Percentiles rank a stretch among this genome's conserved stretches.
phyloP scores from a whole-genome alignment of 2,888 invertebrate genomes.

The Aspidiotus destructor region DNA sequence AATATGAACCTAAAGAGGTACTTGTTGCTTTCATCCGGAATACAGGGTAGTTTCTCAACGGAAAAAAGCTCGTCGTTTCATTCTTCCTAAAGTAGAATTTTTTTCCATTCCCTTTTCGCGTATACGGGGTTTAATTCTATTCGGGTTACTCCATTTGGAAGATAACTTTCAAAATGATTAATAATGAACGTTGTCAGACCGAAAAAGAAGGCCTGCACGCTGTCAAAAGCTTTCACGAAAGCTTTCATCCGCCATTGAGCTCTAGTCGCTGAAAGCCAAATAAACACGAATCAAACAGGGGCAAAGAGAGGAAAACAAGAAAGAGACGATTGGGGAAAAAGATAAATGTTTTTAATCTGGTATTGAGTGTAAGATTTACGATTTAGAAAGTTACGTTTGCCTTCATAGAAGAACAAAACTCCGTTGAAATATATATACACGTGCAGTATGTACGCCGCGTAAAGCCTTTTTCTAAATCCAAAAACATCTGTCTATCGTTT shows the following conservation, averaged over 20 bases:
- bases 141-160: slow-evolving; percentile 27
- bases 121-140: neutral
- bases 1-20: no score
- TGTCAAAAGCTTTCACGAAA: slow-evolving; percentile 22
- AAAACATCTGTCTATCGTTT: slow-evolving; percentile 25
- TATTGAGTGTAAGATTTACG: slow-evolving; percentile 33
- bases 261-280: slow-evolving; percentile 22
- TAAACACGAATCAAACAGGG: slow-evolving; percentile 23
- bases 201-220: slow-evolving; percentile 9
- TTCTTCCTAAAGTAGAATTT: neutral
- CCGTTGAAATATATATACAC: slow-evolving; percentile 10
- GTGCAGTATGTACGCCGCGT: no score
- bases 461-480: slow-evolving; percentile 9
- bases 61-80: neutral
- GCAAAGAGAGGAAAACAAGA: slow-evolving; percentile 3
- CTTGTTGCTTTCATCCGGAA: no score
- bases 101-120: slow-evolving; percentile 11
- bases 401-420: slow-evolving; percentile 26
- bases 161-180: slow-evolving; percentile 33
- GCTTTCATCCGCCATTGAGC: slow-evolving; percentile 24
- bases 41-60: no score
- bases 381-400: slow-evolving; percentile 29
- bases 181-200: slow-evolving; percentile 14
- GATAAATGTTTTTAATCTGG: slow-evolving; percentile 33
- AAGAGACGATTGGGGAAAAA: slow-evolving; percentile 7